phyloP scores from a whole-genome alignment of 2,797 vertebrate genomes.

The Chelon labrosus region DNA sequence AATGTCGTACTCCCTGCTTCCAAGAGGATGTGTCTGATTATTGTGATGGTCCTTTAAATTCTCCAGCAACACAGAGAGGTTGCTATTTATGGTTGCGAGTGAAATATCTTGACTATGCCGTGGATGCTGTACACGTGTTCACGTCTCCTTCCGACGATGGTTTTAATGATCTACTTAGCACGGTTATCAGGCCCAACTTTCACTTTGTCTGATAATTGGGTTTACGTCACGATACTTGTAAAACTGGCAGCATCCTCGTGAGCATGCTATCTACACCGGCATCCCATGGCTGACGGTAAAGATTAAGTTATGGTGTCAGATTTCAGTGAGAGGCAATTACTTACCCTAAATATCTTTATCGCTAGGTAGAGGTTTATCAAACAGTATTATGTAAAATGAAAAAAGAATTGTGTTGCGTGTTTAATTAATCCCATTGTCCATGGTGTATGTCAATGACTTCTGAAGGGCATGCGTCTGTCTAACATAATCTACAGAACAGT shows the following conservation, averaged over 20 bases:
- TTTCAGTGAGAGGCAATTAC: too few species aligned
- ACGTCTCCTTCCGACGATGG: not conserved
- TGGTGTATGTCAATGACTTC: constrained; percentile 4
- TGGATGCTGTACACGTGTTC: too few species aligned
- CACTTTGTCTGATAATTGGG: too few species aligned
- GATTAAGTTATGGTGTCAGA: too few species aligned
- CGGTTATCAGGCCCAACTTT: not conserved
- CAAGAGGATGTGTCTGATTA: not conserved
- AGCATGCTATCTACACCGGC: not conserved
- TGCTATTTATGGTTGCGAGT: not conserved
- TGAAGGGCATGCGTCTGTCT: not conserved
- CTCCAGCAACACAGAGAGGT: not conserved
- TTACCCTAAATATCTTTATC: not conserved
- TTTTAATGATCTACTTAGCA: not conserved
- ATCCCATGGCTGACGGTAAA: too few species aligned
- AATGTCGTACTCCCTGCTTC: not conserved
- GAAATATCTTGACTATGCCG: not conserved
- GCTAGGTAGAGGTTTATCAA: too few species aligned
- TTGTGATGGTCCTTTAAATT: not conserved
- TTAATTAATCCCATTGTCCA: constrained; percentile 8
- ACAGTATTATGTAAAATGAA: too few species aligned
- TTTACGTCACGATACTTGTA: not conserved
- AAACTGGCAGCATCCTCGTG: not conserved
- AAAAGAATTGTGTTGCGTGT: not conserved
- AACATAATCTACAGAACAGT: constrained; percentile 34